A percentile compares a stretch with the other conserved stretches of the same genome.
These are phyloP conservation scores for Diadromus collaris DNA, from an alignment of 2,888 invertebrate species.

Conservation along the genomic window DNA sequence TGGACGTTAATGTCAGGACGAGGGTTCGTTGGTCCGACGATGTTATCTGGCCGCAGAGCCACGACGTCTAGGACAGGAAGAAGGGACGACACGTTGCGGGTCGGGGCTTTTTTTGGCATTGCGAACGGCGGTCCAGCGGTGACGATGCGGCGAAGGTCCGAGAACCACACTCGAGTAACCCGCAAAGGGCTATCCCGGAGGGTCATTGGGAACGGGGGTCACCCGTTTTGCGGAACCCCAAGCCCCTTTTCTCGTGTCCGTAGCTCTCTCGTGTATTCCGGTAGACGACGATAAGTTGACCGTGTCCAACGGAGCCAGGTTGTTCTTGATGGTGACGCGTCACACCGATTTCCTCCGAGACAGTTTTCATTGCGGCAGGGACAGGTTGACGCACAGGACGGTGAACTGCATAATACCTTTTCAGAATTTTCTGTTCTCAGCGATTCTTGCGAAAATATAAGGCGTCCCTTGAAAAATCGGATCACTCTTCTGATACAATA, in stretches of 20 bases:
- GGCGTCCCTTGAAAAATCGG: too few species aligned
- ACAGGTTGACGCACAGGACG: too few species aligned
- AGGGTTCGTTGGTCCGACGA: conserved; percentile 68
- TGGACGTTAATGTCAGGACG: conserved; percentile 71
- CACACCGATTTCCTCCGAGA: too few species aligned
- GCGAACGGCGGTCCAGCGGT: conserved; percentile 29
- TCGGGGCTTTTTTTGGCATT: conserved; percentile 14
- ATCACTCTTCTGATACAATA: too few species aligned
- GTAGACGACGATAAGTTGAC: conserved; percentile 9
- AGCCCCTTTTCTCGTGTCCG: neutral
- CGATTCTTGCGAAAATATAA: too few species aligned
- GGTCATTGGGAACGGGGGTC: conserved; percentile 16
- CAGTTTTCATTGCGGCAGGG: too few species aligned
- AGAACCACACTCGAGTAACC: conserved; percentile 49
- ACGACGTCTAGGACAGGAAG: conserved; percentile 61
- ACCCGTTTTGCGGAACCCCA: conserved; percentile 21
- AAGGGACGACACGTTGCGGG: conserved; percentile 37
- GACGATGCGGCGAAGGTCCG: conserved; percentile 44
- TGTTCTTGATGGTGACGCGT: conserved; percentile 1
- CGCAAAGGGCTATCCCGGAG: conserved; percentile 53
- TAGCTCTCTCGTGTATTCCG: conserved; percentile 11
- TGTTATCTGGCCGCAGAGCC: conserved; percentile 68
- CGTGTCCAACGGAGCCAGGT: neutral
- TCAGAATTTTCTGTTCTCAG: too few species aligned
- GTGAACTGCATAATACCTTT: too few species aligned